Conservation (phyloP, 1,140 invertebrate genomes). For the Plectus sambesii region DNA sequence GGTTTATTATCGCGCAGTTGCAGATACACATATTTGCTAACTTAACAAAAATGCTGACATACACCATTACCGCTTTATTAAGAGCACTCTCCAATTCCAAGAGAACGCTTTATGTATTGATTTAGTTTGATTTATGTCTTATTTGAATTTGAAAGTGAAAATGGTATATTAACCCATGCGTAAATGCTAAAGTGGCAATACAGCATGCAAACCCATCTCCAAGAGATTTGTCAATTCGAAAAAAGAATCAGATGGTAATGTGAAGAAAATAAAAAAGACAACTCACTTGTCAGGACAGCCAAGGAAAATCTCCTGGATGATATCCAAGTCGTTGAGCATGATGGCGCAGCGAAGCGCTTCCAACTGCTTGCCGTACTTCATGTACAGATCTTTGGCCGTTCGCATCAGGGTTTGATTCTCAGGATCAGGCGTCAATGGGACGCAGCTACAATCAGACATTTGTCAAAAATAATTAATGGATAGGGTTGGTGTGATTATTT, state of each 20-base stretch:
- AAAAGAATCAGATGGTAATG: conserved; percentile 2
- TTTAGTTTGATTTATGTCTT: neutral
- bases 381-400: conserved; percentile 72
- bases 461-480: conserved; percentile 9
- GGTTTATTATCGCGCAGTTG: too few relatives aligned
- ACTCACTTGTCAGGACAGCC: conserved; percentile 75
- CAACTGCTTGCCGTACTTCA: conserved; percentile 82
- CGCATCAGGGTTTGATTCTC: conserved; percentile 80
- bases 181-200: too few relatives aligned
- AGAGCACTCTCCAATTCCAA: too few relatives aligned
- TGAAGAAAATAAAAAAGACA: conserved; percentile 11
- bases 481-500: conserved; percentile 19
- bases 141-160: conserved; percentile 14
- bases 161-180: neutral
- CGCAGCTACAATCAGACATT: conserved; percentile 61
- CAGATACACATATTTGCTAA: too few relatives aligned
- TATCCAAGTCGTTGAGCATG: conserved; percentile 74
- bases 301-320: conserved; percentile 73
- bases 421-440: conserved; percentile 91
- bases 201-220: conserved; percentile 34
- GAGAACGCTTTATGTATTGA: neutral
- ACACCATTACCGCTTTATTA: too few relatives aligned
- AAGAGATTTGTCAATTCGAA: conserved; percentile 18
- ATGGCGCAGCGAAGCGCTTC: conserved; percentile 85
- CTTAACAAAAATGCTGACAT: conserved; percentile 12